Conservation (phyloP, 1,140 invertebrate species). For the Drosophila asahinai region DNA sequence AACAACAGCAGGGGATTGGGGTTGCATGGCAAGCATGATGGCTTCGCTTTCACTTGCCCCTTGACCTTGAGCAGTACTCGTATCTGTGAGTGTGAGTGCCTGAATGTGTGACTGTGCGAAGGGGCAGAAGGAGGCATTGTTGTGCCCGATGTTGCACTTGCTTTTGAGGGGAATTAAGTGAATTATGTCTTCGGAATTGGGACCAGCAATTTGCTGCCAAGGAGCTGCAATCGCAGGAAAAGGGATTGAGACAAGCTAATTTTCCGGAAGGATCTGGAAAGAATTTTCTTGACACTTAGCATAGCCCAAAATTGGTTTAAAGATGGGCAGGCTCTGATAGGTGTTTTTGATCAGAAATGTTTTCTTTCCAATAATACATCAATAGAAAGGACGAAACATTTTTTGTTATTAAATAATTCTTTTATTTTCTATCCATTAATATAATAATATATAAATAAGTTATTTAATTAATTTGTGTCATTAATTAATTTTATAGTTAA, state of each 20-base stretch:
- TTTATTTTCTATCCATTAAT: too few relatives aligned
- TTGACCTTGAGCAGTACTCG: slow-evolving; percentile 64
- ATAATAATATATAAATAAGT: too few relatives aligned
- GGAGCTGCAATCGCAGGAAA: neutral
- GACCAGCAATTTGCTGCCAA: neutral
- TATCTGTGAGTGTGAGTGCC: slow-evolving; percentile 5
- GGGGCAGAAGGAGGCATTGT: neutral
- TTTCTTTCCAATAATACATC: too few relatives aligned
- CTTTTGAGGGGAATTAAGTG: slow-evolving; percentile 38
- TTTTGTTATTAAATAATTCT: too few relatives aligned
- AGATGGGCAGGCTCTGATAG: too few relatives aligned
- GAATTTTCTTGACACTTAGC: neutral
- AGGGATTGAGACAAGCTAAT: neutral
- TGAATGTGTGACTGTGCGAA: neutral
- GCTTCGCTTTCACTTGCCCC: slow-evolving; percentile 76
- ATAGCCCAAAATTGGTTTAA: neutral
- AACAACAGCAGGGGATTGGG: slow-evolving; percentile 18
- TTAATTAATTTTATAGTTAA: too few relatives aligned
- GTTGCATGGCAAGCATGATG: slow-evolving; percentile 21
- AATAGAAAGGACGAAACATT: too few relatives aligned
- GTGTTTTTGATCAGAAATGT: neutral
- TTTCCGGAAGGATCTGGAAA: neutral
- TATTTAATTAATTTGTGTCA: too few relatives aligned
- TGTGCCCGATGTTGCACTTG: slow-evolving; percentile 33
- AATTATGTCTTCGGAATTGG: slow-evolving; percentile 50